Base-by-base conservation (phyloP, 2,888 invertebrate genomes). In the Herminia tarsipennalis region DNA sequence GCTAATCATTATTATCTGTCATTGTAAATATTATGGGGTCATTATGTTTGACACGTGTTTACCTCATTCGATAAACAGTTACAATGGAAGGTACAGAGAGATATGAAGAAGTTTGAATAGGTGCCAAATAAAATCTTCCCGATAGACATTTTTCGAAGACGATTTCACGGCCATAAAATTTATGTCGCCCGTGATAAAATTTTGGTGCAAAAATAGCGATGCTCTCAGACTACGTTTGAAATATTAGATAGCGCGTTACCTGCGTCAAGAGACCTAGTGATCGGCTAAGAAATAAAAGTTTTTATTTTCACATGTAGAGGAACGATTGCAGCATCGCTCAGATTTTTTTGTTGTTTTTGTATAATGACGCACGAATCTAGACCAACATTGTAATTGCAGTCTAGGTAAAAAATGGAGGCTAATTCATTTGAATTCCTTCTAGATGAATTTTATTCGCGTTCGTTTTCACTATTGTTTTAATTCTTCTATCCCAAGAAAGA, bases 91-190 rank as follows among this genome's bases (percentile, higher is more conserved):
- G 52, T 63, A 51, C 60, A 78, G 76, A 70, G 55, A 65, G 73
- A 73, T 78, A 78, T 73, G 67, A 77, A 76, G 75, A 74, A 56
- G 60, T 76, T 88, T 89, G 88, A 85, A 73, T 64, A 47, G 51
- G 62, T 88, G 88, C 89, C 89, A 88, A 73, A 37, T 39, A 46
- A 41, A 73, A 73, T 76, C 76, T 78, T 76, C 69, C 66, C 66
- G 67, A 67, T 69, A 68, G 63, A 75, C 64, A 76, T 81, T 83
- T 82, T 85, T 82, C 61, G 56, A 48, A 73, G 66, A 77, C 63
- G 50, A 77, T 81, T 82, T 83, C 78, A 78, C 74, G 76, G 76
- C 65, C 69, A 79, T 81, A 81, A 81, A 82, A 80, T 81, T 73
- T 70, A 77, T 81, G 74, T 79, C 70, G 55, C 66, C 39, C 61